Conservation (phyloP, 2,113 vertebrate species). For the Pagrus major region DNA sequence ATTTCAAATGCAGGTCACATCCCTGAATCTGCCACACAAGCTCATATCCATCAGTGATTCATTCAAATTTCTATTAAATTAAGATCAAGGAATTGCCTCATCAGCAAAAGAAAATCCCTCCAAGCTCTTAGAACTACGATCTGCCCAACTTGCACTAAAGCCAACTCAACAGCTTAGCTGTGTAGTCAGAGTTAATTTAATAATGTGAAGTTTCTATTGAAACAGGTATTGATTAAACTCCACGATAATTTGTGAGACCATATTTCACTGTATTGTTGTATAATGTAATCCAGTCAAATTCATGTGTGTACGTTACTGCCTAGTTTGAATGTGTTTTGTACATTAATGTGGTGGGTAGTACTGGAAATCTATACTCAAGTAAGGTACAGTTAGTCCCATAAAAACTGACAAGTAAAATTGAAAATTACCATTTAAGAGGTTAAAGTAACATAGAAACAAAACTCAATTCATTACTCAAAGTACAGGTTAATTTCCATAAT, state of each 20-base stretch:
- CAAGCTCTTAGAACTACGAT: not conserved
- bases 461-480: no score
- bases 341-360: no score
- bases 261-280: slow-evolving; percentile 10
- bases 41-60: not conserved
- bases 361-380: no score
- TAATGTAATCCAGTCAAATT: not conserved
- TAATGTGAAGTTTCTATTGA: slow-evolving; percentile 1
- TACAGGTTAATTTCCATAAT: no score
- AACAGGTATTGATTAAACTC: slow-evolving; percentile 31
- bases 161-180: not conserved
- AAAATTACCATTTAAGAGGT: no score
- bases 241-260: slow-evolving; percentile 4
- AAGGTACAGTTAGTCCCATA: no score
- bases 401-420: no score
- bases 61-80: not conserved
- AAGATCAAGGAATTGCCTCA: not conserved
- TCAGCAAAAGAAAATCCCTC: slow-evolving; percentile 15
- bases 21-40: not conserved
- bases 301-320: not conserved
- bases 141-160: not conserved
- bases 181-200: slow-evolving; percentile 13
- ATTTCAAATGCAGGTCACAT: not conserved
- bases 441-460: no score
- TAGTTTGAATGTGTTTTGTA: slow-evolving; percentile 15